Conservation (phyloP, 2,113 vertebrate species). For the Regulus satrapa region DNA sequence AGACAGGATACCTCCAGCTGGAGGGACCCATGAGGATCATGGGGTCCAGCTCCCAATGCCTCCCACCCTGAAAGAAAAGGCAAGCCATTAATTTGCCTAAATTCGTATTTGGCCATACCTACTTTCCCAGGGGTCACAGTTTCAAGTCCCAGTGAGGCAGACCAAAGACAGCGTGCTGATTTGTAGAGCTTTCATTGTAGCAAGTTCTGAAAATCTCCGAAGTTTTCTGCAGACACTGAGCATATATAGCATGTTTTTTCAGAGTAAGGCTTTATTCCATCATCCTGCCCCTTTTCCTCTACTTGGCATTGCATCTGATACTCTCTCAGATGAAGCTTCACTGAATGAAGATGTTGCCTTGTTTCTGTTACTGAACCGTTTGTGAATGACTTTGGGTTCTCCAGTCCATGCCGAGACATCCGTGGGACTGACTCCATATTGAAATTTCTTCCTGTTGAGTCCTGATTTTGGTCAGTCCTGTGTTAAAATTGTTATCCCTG, state of each 20-base stretch:
- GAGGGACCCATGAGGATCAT: neutral
- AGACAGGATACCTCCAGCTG: neutral
- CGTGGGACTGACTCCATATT: neutral
- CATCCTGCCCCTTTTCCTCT: neutral
- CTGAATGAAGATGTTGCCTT: neutral
- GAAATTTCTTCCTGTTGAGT: neutral
- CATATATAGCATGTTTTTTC: neutral
- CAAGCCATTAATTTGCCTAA: neutral
- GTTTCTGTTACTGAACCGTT: neutral
- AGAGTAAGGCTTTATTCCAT: neutral
- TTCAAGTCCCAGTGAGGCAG: neutral
- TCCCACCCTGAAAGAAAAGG: neutral
- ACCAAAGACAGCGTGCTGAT: neutral
- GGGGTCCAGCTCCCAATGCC: accelerated
- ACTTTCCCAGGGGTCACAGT: neutral
- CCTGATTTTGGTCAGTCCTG: neutral
- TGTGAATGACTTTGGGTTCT: neutral
- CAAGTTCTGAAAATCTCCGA: neutral
- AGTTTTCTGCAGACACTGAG: neutral
- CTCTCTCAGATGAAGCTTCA: neutral
- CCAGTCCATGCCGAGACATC: neutral
- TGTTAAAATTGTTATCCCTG: neutral
- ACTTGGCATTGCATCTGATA: neutral
- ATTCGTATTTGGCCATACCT: neutral
- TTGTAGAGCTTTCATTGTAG: neutral